A percentile compares a stretch with the other conserved stretches of the same genome.
These are phyloP conservation scores for Seira musarum DNA, from an alignment of 2,888 invertebrate species.

Conservation along the genomic window DNA sequence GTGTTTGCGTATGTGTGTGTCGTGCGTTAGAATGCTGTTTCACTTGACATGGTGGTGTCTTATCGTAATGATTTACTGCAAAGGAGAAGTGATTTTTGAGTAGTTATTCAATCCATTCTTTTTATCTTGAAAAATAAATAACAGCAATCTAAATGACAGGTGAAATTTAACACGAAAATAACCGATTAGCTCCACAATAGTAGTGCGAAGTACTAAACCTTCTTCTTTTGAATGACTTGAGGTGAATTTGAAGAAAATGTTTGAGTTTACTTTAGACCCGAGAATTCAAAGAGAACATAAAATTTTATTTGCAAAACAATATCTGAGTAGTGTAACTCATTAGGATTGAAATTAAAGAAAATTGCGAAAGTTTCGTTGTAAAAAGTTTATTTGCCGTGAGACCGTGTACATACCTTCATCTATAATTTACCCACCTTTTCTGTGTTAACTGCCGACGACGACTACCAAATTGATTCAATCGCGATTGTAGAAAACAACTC, in stretches of 20 bases:
- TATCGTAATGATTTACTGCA: conserved; percentile 53
- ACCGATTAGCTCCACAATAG: conserved; percentile 31
- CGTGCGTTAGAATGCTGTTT: neutral
- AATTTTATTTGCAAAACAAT: too few relatives aligned
- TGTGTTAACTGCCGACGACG: neutral
- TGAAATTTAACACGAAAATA: conserved; percentile 33
- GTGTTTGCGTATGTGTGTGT: neutral
- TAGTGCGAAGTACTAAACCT: too few relatives aligned
- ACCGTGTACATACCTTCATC: neutral
- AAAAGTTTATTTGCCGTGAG: too few relatives aligned
- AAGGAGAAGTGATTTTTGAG: conserved; percentile 44
- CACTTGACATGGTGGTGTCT: conserved; percentile 13
- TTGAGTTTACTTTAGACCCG: too few relatives aligned
- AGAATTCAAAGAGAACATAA: too few relatives aligned
- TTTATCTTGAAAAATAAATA: conserved; percentile 51
- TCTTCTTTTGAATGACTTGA: too few relatives aligned
- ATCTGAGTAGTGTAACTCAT: neutral
- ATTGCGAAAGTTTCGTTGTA: neutral
- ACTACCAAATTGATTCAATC: neutral
- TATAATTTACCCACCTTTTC: neutral
- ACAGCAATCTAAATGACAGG: conserved; percentile 40
- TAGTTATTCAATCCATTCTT: conserved; percentile 32
- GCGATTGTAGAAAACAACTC: neutral
- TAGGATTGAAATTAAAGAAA: neutral
- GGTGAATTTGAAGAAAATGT: too few relatives aligned